Percentiles rank a stretch among this genome's conserved stretches.
Conservation (phyloP, 2,888 invertebrate genomes). For the Sturmia bella region DNA sequence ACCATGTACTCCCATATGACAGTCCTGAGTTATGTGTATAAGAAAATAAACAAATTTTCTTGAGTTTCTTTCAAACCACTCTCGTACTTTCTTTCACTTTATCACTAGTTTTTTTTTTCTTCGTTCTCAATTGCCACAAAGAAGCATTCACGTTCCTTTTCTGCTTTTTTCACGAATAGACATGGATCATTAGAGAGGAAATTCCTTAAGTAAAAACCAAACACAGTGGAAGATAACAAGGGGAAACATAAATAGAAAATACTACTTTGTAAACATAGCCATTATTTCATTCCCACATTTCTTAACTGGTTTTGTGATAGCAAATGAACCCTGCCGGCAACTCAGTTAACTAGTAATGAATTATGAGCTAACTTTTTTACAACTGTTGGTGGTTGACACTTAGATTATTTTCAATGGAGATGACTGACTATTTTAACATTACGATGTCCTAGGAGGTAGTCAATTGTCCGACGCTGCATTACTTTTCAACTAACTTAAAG, state of each 20-base stretch:
- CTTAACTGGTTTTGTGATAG: constrained; percentile 51
- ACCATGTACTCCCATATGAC: too few species aligned
- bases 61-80: background rate
- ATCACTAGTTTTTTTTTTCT: constrained; percentile 32
- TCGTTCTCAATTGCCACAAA: constrained; percentile 31
- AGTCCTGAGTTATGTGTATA: too few species aligned
- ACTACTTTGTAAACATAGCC: constrained; percentile 40
- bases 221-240: constrained; percentile 1
- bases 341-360: too few species aligned
- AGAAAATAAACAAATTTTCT: too few species aligned
- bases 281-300: constrained; percentile 63
- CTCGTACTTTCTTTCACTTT: constrained; percentile 14
- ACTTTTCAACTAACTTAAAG: too few species aligned
- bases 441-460: too few species aligned
- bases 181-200: constrained; percentile 61
- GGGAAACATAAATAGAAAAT: constrained; percentile 53
- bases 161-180: constrained; percentile 3
- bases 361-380: too few species aligned
- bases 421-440: too few species aligned
- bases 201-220: constrained; percentile 43
- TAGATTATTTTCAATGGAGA: too few species aligned
- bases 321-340: too few species aligned
- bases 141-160: constrained; percentile 38
- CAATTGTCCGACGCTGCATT: too few species aligned
- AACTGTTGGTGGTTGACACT: too few species aligned